Evolutionary conservation across 64 coral and sea anemone genomes (phyloP).

Genomic region (Montipora capricornis): DNA sequence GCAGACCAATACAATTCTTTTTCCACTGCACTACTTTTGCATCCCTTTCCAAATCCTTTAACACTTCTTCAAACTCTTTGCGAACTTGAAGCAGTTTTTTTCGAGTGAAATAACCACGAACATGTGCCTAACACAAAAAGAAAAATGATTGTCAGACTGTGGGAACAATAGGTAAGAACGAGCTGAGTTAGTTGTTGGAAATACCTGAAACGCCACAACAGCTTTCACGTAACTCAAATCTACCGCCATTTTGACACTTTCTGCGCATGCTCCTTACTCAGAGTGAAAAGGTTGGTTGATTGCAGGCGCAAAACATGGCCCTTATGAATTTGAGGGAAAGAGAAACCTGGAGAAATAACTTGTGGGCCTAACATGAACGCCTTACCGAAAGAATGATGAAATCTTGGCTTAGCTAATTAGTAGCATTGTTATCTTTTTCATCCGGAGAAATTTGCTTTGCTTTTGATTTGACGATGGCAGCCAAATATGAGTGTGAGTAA

Average conservation of each 20-base stretch:
- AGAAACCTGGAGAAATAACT: too few species aligned
- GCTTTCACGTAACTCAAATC: conserved; percentile 53
- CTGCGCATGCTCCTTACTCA: not conserved
- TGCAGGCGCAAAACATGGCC: not conserved
- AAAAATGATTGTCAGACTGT: not conserved
- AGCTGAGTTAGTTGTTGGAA: not conserved
- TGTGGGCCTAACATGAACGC: too few species aligned
- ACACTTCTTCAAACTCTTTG: conserved; percentile 84
- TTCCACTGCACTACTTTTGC: conserved; percentile 20
- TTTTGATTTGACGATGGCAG: not conserved
- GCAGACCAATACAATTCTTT: not conserved
- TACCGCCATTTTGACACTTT: conserved; percentile 55
- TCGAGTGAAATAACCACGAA: conserved; percentile 56
- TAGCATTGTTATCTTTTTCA: not conserved
- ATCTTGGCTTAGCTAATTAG: not conserved
- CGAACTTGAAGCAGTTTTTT: conserved; percentile 57
- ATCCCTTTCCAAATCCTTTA: conserved; percentile 59
- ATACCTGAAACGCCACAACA: conserved; percentile 55
- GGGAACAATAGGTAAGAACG: not conserved
- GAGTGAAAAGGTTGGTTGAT: not conserved
- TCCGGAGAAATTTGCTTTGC: too few species aligned
- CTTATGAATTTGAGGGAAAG: not conserved
- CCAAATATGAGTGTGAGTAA: conserved; percentile 94
- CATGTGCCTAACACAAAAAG: conserved; percentile 28
- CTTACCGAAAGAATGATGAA: too few species aligned